Conservation (phyloP, 1,140 invertebrate genomes). For the Globodera ellingtonae region DNA sequence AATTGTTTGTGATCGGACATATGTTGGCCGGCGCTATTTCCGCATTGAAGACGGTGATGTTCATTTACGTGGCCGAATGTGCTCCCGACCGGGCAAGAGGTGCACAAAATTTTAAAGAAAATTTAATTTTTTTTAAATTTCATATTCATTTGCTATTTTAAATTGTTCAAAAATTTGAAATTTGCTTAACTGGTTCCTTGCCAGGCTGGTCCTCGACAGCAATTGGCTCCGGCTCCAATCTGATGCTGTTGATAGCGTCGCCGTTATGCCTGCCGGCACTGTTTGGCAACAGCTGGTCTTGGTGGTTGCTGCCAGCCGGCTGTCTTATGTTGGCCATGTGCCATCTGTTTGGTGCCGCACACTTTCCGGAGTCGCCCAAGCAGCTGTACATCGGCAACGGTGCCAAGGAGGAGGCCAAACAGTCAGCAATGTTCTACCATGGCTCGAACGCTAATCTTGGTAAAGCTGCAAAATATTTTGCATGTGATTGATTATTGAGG, state of each 20-base stretch:
- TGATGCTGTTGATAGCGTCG: constrained; percentile 34
- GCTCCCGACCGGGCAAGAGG: constrained; percentile 45
- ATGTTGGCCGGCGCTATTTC: constrained; percentile 47
- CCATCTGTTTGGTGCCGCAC: constrained; percentile 39
- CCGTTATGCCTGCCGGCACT: constrained; percentile 51
- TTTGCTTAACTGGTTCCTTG: not conserved
- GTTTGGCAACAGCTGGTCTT: constrained; percentile 41
- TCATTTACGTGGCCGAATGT: constrained; percentile 56
- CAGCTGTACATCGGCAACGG: constrained; percentile 36
- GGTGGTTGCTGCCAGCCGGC: constrained; percentile 50
- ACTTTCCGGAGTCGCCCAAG: constrained; percentile 54
- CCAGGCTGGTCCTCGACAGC: constrained; percentile 9
- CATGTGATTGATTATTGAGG: no score
- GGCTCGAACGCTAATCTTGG: constrained; percentile 16
- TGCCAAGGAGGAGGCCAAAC: constrained; percentile 1
- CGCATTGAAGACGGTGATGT: constrained; percentile 48
- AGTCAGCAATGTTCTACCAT: constrained; percentile 17
- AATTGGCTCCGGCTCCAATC: constrained; percentile 37
- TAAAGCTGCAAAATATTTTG: not conserved
- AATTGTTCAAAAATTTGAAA: not conserved
- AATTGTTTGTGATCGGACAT: constrained; percentile 55
- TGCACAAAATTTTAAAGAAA: constrained; percentile 27
- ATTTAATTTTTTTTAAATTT: no score
- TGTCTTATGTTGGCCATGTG: constrained; percentile 45
- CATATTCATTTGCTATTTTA: no score